Evolutionary conservation across 2,113 vertebrate genomes (phyloP).

Genomic region (Anarrhichthys ocellatus): DNA sequence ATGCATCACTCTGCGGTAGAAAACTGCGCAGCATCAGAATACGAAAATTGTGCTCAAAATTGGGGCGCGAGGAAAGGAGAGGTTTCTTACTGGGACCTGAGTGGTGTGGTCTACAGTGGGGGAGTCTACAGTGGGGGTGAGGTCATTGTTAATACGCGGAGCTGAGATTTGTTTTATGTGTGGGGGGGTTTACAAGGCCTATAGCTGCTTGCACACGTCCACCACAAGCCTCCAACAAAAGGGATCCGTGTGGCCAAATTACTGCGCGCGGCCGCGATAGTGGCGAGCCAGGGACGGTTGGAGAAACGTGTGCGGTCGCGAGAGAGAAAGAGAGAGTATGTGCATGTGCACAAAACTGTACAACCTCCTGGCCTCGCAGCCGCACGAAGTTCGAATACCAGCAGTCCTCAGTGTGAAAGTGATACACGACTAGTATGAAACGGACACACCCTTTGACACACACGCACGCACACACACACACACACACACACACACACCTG

Average conservation of each 20-base stretch:
- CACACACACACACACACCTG: slow-evolving; percentile 14
- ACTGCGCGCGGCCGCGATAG: slow-evolving; percentile 61
- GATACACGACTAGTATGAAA: slow-evolving; percentile 31
- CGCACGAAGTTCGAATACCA: slow-evolving; percentile 16
- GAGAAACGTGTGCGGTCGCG: slow-evolving; percentile 59
- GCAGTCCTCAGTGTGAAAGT: slow-evolving; percentile 45
- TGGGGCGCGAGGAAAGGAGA: slow-evolving; percentile 29
- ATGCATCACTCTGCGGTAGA: slow-evolving; percentile 51
- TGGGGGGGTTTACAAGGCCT: slow-evolving; percentile 76
- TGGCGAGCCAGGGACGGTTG: slow-evolving; percentile 40
- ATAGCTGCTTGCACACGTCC: slow-evolving; percentile 69
- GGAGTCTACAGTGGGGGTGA: slow-evolving; percentile 65
- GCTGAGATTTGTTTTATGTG: slow-evolving; percentile 60
- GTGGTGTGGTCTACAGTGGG: slow-evolving; percentile 40
- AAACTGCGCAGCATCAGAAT: slow-evolving; percentile 53
- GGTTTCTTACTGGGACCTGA: slow-evolving; percentile 20
- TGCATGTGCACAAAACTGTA: slow-evolving; percentile 44
- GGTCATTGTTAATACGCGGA: slow-evolving; percentile 74
- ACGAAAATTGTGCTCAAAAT: slow-evolving; percentile 23
- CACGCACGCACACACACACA: slow-evolving; percentile 16
- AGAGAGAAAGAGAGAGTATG: slow-evolving; percentile 34
- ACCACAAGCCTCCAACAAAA: slow-evolving; percentile 81
- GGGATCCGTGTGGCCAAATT: slow-evolving; percentile 79
- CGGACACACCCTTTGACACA: slow-evolving; percentile 11
- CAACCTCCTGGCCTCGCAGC: slow-evolving; percentile 45